Evolutionary conservation across 2,888 invertebrate species (phyloP).

Genomic region (Hybos culiciformis): DNA sequence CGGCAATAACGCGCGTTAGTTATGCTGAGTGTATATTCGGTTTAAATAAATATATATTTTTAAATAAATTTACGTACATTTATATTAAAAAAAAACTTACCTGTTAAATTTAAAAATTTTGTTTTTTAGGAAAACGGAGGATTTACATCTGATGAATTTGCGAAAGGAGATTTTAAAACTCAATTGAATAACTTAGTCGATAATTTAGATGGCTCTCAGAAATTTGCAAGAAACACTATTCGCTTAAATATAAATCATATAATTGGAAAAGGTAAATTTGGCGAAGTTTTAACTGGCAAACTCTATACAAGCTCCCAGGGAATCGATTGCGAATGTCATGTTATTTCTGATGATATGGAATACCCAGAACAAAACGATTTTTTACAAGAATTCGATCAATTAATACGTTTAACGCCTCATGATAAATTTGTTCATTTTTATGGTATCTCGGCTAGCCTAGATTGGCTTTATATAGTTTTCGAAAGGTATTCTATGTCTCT

Average conservation of each 20-base stretch:
- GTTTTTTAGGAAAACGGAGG: slow-evolving; percentile 53
- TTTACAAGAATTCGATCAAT: slow-evolving; percentile 56
- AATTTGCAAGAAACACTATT: slow-evolving; percentile 51
- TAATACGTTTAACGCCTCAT: slow-evolving; percentile 55
- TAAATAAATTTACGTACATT: background rate
- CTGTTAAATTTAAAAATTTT: background rate
- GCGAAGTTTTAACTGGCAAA: slow-evolving; percentile 58
- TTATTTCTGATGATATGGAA: slow-evolving; percentile 42
- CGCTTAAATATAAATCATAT: slow-evolving; percentile 56
- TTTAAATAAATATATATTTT: background rate
- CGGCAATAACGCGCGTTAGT: too few species aligned
- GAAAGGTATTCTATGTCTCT: slow-evolving; percentile 53
- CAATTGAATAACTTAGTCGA: slow-evolving; percentile 53
- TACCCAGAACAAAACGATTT: slow-evolving; percentile 37
- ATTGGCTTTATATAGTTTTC: slow-evolving; percentile 57
- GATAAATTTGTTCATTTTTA: slow-evolving; percentile 58
- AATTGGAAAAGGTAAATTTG: slow-evolving; percentile 62
- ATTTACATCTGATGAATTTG: slow-evolving; percentile 61
- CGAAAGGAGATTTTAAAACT: slow-evolving; percentile 60
- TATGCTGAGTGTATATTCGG: too few species aligned
- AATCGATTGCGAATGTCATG: slow-evolving; percentile 45
- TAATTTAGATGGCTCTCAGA: slow-evolving; percentile 38
- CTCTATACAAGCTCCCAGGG: slow-evolving; percentile 38
- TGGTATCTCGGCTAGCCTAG: slow-evolving; percentile 66
- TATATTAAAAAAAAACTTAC: background rate